Evolutionary conservation across 2,113 vertebrate genomes (phyloP), one percentile per base, ranked within the genome.

Genomic region (Austrofundulus limnaeus): DNA sequence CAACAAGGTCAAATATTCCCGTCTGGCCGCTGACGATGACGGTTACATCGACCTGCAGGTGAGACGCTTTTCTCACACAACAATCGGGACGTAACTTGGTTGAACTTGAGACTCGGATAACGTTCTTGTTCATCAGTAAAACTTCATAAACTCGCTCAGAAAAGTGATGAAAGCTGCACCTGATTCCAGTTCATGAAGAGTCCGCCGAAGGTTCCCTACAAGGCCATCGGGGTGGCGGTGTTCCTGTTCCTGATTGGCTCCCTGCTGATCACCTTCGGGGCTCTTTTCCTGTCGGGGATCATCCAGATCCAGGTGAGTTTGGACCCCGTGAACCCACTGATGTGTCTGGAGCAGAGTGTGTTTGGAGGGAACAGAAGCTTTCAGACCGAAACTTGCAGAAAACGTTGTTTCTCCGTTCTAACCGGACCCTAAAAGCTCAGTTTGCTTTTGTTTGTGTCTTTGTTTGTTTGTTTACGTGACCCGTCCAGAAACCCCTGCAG

Each of bases 1-100:
- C 52, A 96, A 94, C 88, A 97, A 97, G 83, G 95, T 96, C 47
- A 98, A 97, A 63, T 98, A 99, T 71, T 98, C 96, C 13, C 93
- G 94, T 17, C 89, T 98, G 23, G 87, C 96, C 20, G 94, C 93
- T 76, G 95, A 84, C 0, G 96, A 96, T 0, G 96, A 98, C 28
- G 96, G 95, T 14, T 99, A 98, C 83, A 97, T 99, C 42, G 96
- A 98, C 78, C 87, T 98, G 68, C 97, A 98, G 96, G 96, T 98
- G 66, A 88, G 66, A 28, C 11, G 16, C 17, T 13, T 25, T 8
- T n/a, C 14, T 17, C 39, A 37, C 10, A 28, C 14, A 39, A 4
- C 1, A 16, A 31, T n/a, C n/a, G n/a, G n/a, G n/a, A n/a, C n/a
- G n/a, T n/a, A n/a, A n/a, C n/a, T n/a, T n/a, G n/a, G n/a, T n/a